These are phyloP conservation scores for Chitala chitala DNA, from an alignment of 2,113 vertebrate genomes.

Conservation along the genomic window DNA sequence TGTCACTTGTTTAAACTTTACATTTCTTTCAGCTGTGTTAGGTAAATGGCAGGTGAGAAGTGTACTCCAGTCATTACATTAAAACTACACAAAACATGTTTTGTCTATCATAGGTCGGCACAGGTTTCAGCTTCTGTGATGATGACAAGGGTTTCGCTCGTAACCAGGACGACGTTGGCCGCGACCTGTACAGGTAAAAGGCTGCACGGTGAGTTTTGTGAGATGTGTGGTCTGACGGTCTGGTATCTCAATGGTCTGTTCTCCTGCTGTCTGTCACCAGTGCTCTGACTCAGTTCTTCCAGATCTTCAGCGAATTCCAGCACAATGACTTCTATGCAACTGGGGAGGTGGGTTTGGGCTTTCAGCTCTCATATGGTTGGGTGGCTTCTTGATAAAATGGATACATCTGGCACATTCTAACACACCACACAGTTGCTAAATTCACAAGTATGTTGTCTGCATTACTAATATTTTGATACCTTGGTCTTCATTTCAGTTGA, in stretches of 20 bases:
- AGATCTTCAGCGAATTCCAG: slow-evolving; percentile 75
- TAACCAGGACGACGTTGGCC: slow-evolving; percentile 68
- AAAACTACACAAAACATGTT: neutral
- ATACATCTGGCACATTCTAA: neutral
- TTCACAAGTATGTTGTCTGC: no score
- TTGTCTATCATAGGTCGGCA: slow-evolving; percentile 59
- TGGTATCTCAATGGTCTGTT: neutral
- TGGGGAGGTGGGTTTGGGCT: slow-evolving; percentile 63
- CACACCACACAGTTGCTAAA: no score
- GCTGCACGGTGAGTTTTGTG: neutral
- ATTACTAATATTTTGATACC: no score
- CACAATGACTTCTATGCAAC: slow-evolving; percentile 73
- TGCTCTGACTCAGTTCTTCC: slow-evolving; percentile 71
- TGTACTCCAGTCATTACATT: neutral
- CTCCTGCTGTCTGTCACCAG: slow-evolving; percentile 47
- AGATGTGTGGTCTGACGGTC: neutral
- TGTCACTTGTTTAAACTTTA: no score
- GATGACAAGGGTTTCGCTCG: slow-evolving; percentile 54
- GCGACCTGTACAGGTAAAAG: slow-evolving; percentile 65
- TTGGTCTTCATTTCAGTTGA: no score
- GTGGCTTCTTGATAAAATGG: neutral
- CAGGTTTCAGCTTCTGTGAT: slow-evolving; percentile 74
- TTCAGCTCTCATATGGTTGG: neutral
- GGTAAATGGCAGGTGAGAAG: no score
- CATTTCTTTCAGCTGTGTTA: no score